Percentiles rank a stretch among this genome's conserved stretches.
Evolutionary conservation across 2,113 vertebrate genomes (phyloP).

Genomic region (Romanogobio albipinnatus): DNA sequence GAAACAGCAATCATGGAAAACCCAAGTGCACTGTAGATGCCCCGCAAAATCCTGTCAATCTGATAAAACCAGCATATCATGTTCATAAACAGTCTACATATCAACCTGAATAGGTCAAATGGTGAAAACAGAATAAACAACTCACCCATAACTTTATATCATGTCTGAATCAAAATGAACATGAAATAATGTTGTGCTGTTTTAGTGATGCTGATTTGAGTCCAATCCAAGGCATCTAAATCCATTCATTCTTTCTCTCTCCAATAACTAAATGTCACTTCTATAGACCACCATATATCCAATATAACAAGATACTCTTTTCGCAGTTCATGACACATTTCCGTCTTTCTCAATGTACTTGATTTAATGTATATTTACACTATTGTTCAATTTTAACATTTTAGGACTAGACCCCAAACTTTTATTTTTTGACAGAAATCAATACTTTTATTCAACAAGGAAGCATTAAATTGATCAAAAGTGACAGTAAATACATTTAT

Average conservation of each 20-base stretch:
- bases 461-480: neutral
- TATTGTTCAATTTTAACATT: neutral
- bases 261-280: neutral
- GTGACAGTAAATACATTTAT: neutral
- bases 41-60: neutral
- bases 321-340: neutral
- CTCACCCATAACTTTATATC: neutral
- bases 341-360: neutral
- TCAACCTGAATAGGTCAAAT: neutral
- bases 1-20: neutral
- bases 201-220: neutral
- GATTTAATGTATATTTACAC: neutral
- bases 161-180: neutral
- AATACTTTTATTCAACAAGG: neutral
- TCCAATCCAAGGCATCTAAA: neutral
- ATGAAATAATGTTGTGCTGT: neutral
- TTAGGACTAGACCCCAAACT: no score
- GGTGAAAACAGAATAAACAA: neutral
- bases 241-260: neutral
- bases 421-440: no score
- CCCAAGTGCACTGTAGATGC: no score
- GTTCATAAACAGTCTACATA: neutral
- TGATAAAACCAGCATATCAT: neutral
- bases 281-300: neutral
- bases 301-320: neutral